Base-by-base conservation (phyloP, 2,888 invertebrate species). In the Trichogramma dendrolimi region DNA sequence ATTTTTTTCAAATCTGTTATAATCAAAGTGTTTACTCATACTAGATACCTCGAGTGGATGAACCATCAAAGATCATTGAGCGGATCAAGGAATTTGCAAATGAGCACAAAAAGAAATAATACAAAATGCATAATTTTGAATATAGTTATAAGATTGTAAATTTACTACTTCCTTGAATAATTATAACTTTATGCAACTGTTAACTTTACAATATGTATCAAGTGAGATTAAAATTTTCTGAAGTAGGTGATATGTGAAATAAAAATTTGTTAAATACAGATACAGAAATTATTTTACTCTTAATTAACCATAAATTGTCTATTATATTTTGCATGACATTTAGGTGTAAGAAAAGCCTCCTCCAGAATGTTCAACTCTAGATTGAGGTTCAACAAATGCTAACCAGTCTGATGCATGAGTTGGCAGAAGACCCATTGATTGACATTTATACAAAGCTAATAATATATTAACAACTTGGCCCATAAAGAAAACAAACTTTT, bases 341-440 rank as follows among this genome's bases (percentile, higher is more conserved):
- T 75, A 79, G 65, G 73, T 69, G 68, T 76, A 78, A 56, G 78
- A 68, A 68, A 75, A 77, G 59, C 94, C 94, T 66, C 94, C 94
- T 49, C 92, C 92, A 71, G 91, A 88, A 80, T 89, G 91, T 80
- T 94, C 94, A 63, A 91, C 83, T 74, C 92, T 84, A 58, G 87
- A 86, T 76, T 91, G 92, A 2, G 96, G 93, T 76, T 96, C 92
- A 59, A 95, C 93, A 83, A 98, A 98, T 59, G 97, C 96, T 65
- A 98, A 81, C 98, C 98, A 98, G 80, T 98, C 98, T 48, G 97
- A 97, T 1, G 96, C 89, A 81, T 98, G 96, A 55, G 96, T 96
- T 1, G 98, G 98, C 59, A 98, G 81, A 40, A 98, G 80, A 2
- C 97, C 98, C 96, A 98, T 97, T 66, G 94, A 94, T 74, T 97